Base-by-base conservation (phyloP, 2,888 invertebrate species). In the Drosophila nr. perissopoda region DNA sequence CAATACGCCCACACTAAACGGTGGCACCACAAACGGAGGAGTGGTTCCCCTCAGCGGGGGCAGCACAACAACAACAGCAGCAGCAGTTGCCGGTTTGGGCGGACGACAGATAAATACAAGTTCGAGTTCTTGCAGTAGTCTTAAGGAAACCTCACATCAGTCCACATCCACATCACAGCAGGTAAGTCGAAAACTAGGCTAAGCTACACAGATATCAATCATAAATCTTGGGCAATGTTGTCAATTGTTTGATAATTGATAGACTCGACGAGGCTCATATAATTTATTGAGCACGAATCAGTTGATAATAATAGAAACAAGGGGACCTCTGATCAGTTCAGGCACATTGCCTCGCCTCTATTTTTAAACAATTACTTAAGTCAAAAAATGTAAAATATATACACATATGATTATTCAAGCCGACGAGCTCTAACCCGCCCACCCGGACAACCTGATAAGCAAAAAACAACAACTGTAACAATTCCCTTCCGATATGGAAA, bases 121-220 rank as follows among this genome's bases (percentile, higher is more conserved):
- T 76, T 86, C 84, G n/a, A 84, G 84, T 68, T 92, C 91, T 69
- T 91, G 93, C 85, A 93, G 93, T 92, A 93, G 93, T 80, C 92
- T 93, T 92, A 93, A 93, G 91, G 93, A 93, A 92, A 92, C 93
- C 82, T 93, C 93, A 82, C 85, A 70, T 76, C 85, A 86, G 56
- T 92, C 92, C 82, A 92, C 93, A 74, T 87, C 87, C 76, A 87
- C 87, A 81, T 93, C 93, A 88, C 93, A 93, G 82, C 93, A 93
- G 92, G 93, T 93, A 79, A 77, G 78, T 8, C 25, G 10, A 18
- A 16, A 46, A 25, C 46, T 25, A 46, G 25, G 8, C 16, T 46
- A 46, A 46, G 16, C 46, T 46, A 16, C 25, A 2, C 46, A 62
- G 53, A 52, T 36, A 52, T 16, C 13, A 36, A 56, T 31, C 46